Percentiles rank a stretch among this genome's conserved stretches.
Evolutionary conservation across 2,797 vertebrate species (phyloP).

Genomic region (Enteromius fasciolatus): DNA sequence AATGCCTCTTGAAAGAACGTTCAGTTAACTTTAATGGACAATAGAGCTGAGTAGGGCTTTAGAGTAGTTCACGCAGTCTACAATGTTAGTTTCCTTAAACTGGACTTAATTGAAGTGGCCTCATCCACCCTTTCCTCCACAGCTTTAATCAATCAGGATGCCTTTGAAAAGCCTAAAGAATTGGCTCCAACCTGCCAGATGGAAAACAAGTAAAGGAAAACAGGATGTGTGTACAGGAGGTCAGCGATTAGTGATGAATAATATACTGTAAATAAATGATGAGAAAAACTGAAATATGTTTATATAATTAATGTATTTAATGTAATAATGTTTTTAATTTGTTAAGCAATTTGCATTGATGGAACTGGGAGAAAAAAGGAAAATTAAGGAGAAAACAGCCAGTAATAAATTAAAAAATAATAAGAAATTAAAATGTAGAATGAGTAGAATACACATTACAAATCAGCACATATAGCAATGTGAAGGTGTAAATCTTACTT

Average conservation of each 20-base stretch:
- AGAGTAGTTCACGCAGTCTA: conserved; percentile 36
- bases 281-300: neutral
- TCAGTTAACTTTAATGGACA: conserved; percentile 58
- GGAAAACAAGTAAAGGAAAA: conserved; percentile 47
- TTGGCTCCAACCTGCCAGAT: conserved; percentile 68
- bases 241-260: conserved; percentile 19
- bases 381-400: neutral
- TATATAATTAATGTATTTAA: neutral
- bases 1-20: conserved; percentile 42
- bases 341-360: neutral
- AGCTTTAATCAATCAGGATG: conserved; percentile 75
- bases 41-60: conserved; percentile 60
- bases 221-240: conserved; percentile 40
- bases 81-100: conserved; percentile 66
- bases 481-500: neutral
- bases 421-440: neutral
- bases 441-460: neutral
- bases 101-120: conserved; percentile 67
- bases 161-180: conserved; percentile 77
- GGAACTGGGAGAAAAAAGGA: neutral
- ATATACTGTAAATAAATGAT: neutral
- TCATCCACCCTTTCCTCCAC: conserved; percentile 76
- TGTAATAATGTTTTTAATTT: neutral
- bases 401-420: neutral
- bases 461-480: neutral